Base-by-base conservation (phyloP, 2,797 vertebrate genomes). In the Calcarius lapponicus region DNA sequence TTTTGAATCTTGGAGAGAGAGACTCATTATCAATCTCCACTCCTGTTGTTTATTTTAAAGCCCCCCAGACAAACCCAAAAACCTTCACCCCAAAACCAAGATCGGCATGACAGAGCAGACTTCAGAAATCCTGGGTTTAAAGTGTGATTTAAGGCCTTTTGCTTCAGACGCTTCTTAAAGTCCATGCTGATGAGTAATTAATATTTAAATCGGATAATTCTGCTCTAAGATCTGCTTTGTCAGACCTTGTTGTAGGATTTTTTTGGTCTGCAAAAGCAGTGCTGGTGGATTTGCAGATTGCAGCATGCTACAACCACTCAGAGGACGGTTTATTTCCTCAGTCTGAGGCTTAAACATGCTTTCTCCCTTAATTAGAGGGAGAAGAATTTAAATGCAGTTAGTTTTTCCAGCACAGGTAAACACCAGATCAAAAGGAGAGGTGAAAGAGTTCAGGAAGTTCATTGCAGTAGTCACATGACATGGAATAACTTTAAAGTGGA, bases 131-230 rank as follows among this genome's bases (percentile, higher is more conserved):
- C 43, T 88, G 76, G 67, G 71, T 93, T 97, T 94, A 67, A 64
- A 76, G 84, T 93, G 91, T 75, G 86, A 81, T 93, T 84, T 94
- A 79, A 96, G 90, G 94, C 91, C 80, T 96, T 96, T 95, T 90
- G 84, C 58, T 86, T 94, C 67, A 91, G 64, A 74, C 10, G 5
- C 26, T 84, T 67, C 32, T 50, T 76, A 31, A 82, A 83, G 51
- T 92, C 76, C 53, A 17, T 51, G 64, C 76, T 90, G 91, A 91
- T 92, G 34, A 92, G 84, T 90, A 95, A 95, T 95, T 97, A 96
- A 95, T 91, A 88, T 76, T 95, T 80, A 88, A 90, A 75, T 96
- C 1, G 4, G 57, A 53, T 96, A 91, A 88, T 90, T 88, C 84
- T 92, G 28, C 40, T 85, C 42, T 47, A 45, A 95, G 72, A 74